Evolutionary conservation across 2,888 invertebrate genomes (phyloP).

Genomic region (Drosophila paracracens): DNA sequence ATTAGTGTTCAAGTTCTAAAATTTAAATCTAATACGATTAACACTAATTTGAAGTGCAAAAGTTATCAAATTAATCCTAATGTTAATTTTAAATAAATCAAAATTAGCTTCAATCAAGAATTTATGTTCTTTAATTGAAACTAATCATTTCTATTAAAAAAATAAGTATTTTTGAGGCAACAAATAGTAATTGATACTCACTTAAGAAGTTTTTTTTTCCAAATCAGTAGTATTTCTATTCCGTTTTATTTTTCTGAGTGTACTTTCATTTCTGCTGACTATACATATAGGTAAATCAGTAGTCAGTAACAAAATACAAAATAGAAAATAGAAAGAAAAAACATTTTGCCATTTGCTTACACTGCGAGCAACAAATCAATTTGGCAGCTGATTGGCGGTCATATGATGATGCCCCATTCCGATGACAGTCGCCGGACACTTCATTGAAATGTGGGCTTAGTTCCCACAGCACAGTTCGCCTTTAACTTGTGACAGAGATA

Average conservation of each 20-base stretch:
- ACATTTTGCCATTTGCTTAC: constrained; percentile 30
- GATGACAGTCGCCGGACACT: constrained; percentile 65
- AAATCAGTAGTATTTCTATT: not conserved
- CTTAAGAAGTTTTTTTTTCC: not conserved
- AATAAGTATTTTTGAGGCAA: accelerated
- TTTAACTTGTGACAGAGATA: constrained; percentile 1
- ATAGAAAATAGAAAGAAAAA: constrained; percentile 3
- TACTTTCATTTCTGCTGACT: constrained; percentile 24
- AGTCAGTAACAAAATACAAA: not conserved
- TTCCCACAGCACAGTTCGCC: constrained; percentile 2
- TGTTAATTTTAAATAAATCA: not conserved
- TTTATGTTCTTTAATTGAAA: not conserved
- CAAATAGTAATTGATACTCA: not conserved
- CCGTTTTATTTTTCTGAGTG: not conserved
- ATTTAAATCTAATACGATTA: not conserved
- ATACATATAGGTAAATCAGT: constrained; percentile 33
- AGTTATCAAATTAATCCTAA: not conserved
- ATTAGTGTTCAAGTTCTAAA: not conserved
- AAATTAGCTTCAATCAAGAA: not conserved
- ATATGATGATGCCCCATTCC: constrained; percentile 62
- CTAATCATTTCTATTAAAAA: no score
- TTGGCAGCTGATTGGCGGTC: constrained; percentile 78
- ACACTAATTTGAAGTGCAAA: not conserved
- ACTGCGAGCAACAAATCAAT: constrained; percentile 57
- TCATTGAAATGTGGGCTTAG: constrained; percentile 47